Base-by-base conservation (phyloP, 2,888 invertebrate species). In the Machimus atricapillus region DNA sequence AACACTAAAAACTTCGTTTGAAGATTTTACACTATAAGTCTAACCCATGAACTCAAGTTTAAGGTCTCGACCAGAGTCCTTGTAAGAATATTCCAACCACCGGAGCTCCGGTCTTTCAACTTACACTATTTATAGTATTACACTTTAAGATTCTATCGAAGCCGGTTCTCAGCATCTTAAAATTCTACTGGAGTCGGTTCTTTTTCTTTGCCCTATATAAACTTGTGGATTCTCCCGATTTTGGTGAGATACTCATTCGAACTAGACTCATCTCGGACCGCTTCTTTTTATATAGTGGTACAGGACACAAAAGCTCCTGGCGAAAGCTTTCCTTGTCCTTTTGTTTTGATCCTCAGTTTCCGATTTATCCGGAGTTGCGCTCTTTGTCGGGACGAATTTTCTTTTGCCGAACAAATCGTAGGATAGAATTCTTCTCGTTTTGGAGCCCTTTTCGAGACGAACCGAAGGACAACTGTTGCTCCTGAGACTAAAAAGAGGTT, bases 301-400 rank as follows among this genome's bases (percentile, higher is more conserved):
- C 23, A 81, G 81, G 56, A 81, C n/a, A 16, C 7, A 46, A 81
- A 81, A 81, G 81, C 81, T 81, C 23, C 52, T 4, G 31, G 0
- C 27, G 34, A 81, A 81, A 81, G 81, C 81, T 81, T 52, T 34
- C 14, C 31, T 14, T 12, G 27, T n/a, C 14, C 34, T 52, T 81
- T 56, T 81, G 81, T 81, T 81, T 46, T 81, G 81, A 34, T 81
- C 16, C 43, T 16, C 19, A 78, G 23, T 12, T 78, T 78, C 78
- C 14, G 12, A n/a, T 23, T 78, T 78, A 14, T 78, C 46, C 9
- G 78, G 23, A 78, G 43, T 40, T 78, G 78, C 40, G 40, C 46
- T 9, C 23, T 78, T 78, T 43, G 19, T 23, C 14, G 23, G 19
- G 2, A 27, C 9, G 27, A 27, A 66, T 66, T 14, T 66, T 2